Base-by-base conservation (phyloP, 2,797 vertebrate genomes). In the Pseudomugil gertrudae region DNA sequence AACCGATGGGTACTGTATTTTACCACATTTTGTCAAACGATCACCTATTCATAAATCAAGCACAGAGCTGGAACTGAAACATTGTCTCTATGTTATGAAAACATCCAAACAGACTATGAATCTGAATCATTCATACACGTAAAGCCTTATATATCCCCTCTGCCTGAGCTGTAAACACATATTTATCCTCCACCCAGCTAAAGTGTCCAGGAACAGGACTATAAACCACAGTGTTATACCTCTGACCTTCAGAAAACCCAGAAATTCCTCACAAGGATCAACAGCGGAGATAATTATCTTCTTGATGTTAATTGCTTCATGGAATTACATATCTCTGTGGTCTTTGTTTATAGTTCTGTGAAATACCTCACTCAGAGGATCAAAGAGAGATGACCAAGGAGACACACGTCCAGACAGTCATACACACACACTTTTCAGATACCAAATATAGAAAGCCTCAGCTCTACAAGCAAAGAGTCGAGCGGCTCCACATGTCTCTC, bases 361-460 rank as follows among this genome's bases (percentile, higher is more conserved):
- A 90, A 89, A 92, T 90, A 76, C 79, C 84, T 85, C 80, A 81
- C 48, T 73, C n/a, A 66, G 61, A 66, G 32, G 72, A 75, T 85
- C 72, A 88, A 78, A 82, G 57, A 69, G 30, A 72, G 52, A 67
- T 14, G 54, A 73, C 17, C 64, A 72, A 69, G 54, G 43, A 74
- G 4, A 70, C 36, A 60, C 21, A 63, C 26, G n/a, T 50, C 57
- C 35, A 59, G 30, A 57, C 11, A 61, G 67, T 79, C 33, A 68
- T 47, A 19, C 40, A 36, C 59, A 75, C 19, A 57, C 52, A 43
- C 40, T 64, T 53, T 72, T 72, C 70, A 47, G 57, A 80, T 65
- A 67, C 66, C 67, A 69, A 79, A 78, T 69, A 62, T 64, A 72
- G 35, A 77, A 80, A 74, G 55, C 29, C 63, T 72, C 56, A 73